phyloP scores from a whole-genome alignment of 92 coral and sea anemone genomes.

The Porites rus region DNA sequence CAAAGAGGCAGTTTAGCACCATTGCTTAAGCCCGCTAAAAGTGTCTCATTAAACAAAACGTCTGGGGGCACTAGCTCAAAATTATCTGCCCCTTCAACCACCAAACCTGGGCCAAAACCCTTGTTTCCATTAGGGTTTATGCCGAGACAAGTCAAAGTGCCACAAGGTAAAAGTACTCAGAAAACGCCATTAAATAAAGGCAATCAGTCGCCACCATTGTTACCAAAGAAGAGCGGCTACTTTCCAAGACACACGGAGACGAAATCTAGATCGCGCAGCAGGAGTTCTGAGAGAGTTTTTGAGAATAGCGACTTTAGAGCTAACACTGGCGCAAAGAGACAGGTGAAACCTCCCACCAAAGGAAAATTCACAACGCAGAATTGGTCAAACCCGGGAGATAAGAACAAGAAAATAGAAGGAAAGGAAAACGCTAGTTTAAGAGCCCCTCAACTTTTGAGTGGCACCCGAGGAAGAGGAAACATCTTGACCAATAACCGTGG shows the following conservation, averaged over 20 bases:
- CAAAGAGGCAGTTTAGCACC: slow-evolving; percentile 4
- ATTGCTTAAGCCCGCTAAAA: background rate
- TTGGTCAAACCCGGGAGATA: slow-evolving; percentile 21
- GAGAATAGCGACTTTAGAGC: background rate
- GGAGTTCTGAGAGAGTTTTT: slow-evolving; percentile 35
- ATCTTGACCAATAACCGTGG: background rate
- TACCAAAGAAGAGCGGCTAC: slow-evolving; percentile 15
- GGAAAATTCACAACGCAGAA: slow-evolving; percentile 45
- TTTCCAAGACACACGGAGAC: slow-evolving; percentile 20
- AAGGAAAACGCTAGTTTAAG: background rate
- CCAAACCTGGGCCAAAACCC: slow-evolving; percentile 32
- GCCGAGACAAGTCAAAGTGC: slow-evolving; percentile 32
- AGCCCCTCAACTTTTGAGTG: background rate
- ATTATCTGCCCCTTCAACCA: slow-evolving; percentile 1
- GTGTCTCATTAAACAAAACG: background rate
- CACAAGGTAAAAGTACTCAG: slow-evolving; percentile 8
- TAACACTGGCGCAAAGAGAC: slow-evolving; percentile 1
- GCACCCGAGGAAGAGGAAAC: slow-evolving; percentile 4
- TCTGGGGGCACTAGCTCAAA: background rate
- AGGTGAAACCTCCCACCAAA: slow-evolving; percentile 21
- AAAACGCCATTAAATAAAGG: background rate
- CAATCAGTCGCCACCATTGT: background rate
- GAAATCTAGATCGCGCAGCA: slow-evolving; percentile 30
- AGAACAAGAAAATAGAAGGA: background rate
- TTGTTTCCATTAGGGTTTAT: slow-evolving; percentile 26